These are phyloP conservation scores for Enchytraeus crypticus DNA, from an alignment of 2,888 invertebrate genomes.

Conservation along the genomic window DNA sequence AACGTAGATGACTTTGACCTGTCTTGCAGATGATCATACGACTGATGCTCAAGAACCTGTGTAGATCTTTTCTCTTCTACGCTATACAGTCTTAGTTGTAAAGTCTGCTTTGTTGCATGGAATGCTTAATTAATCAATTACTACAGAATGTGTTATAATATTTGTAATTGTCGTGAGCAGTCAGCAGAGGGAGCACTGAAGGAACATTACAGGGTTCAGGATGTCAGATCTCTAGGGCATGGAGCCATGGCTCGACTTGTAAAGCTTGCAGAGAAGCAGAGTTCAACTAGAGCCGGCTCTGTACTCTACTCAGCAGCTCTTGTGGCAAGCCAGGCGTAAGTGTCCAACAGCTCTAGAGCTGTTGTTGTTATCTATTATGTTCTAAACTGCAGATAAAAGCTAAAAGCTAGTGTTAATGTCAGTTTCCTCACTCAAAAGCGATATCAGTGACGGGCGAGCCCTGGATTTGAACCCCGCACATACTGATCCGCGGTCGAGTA, in stretches of 20 bases:
- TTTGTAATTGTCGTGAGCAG: conserved; percentile 25
- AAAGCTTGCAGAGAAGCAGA: conserved; percentile 16
- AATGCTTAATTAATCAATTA: neutral
- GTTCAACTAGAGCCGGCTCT: conserved; percentile 27
- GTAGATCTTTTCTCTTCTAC: too few relatives aligned
- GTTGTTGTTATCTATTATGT: neutral
- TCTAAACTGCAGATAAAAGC: neutral
- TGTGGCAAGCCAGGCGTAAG: conserved; percentile 30
- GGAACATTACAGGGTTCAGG: conserved; percentile 37
- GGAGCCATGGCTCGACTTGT: conserved; percentile 31
- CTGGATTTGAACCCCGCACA: too few relatives aligned
- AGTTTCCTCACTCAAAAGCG: too few relatives aligned
- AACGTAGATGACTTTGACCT: too few relatives aligned
- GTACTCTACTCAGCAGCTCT: conserved; percentile 36
- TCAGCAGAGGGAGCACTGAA: conserved; percentile 36
- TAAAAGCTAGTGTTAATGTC: too few relatives aligned
- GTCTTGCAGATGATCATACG: too few relatives aligned
- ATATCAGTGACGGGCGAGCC: too few relatives aligned
- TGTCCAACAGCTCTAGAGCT: neutral
- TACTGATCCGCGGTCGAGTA: too few relatives aligned
- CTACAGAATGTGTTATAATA: neutral
- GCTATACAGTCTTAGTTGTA: too few relatives aligned
- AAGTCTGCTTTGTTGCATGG: too few relatives aligned
- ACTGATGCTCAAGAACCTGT: too few relatives aligned
- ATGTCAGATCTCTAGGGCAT: conserved; percentile 36